These are phyloP conservation scores for Chironomus striatipennis DNA, from an alignment of 1,140 invertebrate species.

Conservation along the genomic window DNA sequence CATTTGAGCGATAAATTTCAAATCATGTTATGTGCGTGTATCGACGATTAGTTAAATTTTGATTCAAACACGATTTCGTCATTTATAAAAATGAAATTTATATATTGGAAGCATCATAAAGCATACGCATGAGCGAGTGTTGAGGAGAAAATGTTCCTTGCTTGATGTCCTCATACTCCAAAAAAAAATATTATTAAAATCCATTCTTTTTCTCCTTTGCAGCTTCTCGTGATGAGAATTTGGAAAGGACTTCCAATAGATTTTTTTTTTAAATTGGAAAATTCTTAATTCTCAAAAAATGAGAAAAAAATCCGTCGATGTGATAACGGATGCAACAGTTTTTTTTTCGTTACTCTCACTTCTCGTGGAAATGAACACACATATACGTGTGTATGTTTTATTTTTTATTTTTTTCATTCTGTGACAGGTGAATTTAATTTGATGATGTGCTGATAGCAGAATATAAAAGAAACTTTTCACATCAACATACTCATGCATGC, in stretches of 20 bases:
- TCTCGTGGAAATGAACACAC: too few species aligned
- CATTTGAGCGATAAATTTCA: slow-evolving; percentile 1
- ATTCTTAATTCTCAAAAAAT: not conserved
- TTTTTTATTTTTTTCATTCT: too few species aligned
- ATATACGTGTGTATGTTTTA: not conserved
- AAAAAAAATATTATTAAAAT: not conserved
- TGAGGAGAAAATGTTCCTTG: not conserved
- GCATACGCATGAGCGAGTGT: not conserved
- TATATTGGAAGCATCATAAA: not conserved
- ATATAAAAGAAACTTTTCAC: not conserved
- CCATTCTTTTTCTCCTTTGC: not conserved
- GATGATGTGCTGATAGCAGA: slow-evolving; percentile 1
- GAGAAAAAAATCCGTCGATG: not conserved
- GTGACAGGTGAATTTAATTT: slow-evolving; percentile 13
- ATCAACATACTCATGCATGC: not conserved
- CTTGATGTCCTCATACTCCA: not conserved
- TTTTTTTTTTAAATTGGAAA: too few species aligned
- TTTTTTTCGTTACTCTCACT: not conserved
- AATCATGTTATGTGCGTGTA: slow-evolving; percentile 10
- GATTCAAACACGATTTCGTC: not conserved
- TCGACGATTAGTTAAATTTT: slow-evolving; percentile 9
- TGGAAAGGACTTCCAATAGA: too few species aligned
- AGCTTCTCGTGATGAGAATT: not conserved
- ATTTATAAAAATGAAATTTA: slow-evolving; percentile 15
- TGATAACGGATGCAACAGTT: slow-evolving; percentile 12